Conservation (phyloP, 2,113 vertebrate species). For the Neopipo cinnamomea region DNA sequence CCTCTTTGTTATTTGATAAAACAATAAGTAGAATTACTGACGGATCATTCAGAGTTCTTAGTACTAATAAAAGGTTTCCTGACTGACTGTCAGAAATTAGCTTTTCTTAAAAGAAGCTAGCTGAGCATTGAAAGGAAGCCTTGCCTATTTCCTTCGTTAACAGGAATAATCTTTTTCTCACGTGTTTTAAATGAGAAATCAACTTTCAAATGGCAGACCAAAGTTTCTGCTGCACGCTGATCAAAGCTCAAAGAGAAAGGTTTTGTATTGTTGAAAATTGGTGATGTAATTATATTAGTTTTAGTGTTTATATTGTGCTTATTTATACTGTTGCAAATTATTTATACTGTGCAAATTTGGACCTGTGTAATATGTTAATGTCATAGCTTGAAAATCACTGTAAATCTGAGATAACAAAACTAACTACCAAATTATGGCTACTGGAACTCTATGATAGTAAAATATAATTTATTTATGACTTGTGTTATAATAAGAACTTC, state of each 20-base stretch:
- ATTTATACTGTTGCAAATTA: not conserved
- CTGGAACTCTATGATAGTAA: not conserved
- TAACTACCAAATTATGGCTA: not conserved
- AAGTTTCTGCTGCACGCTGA: not conserved
- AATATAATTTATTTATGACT: not conserved
- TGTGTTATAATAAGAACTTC: not conserved
- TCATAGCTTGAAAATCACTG: not conserved
- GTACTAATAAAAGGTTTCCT: not conserved
- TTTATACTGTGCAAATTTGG: too few relatives aligned
- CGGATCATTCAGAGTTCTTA: not conserved
- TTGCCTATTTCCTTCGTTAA: conserved; percentile 23
- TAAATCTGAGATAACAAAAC: not conserved
- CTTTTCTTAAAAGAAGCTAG: not conserved
- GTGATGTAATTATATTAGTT: not conserved
- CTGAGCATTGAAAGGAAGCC: not conserved
- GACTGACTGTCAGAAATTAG: not conserved
- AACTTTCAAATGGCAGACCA: not conserved
- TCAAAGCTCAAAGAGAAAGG: not conserved
- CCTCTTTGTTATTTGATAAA: not conserved
- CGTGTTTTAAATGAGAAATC: not conserved
- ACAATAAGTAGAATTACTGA: not conserved
- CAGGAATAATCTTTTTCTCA: not conserved
- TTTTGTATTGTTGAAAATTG: not conserved
- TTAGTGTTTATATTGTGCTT: not conserved
- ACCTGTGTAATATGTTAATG: not conserved